Evolutionary conservation across 2,888 invertebrate genomes (phyloP), one percentile per base, ranked within the genome.

Genomic region (Caradrina clavipalpis): DNA sequence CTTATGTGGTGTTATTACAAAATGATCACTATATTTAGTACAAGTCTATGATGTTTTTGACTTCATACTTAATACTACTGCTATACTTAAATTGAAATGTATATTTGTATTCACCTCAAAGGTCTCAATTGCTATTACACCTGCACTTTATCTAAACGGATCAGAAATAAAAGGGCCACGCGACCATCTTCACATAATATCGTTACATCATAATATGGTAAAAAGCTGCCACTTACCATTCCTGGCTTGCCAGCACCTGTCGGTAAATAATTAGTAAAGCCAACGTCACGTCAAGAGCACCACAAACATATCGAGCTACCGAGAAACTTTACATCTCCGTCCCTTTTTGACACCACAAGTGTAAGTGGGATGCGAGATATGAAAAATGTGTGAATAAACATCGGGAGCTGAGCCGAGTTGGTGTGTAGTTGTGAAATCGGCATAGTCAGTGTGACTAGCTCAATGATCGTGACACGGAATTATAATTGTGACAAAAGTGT

Each of bases 301-400:
- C 73, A 81, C 91, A 94, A 94, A 94, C 85, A 88, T 81, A 82
- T 83, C 91, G 82, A 65, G 92, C 94, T 93, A 94, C 94, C 83
- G 95, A 92, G 93, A 93, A 92, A 93, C 91, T 91, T 90, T 82
- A 90, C 90, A 83, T 83, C 45, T 21, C 78, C 53, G 39, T 89
- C 91, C 73, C 85, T 80, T 58, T 91, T 87, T 45, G 19, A 80
- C 88, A 21, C 8, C 10, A n/a, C 19, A 35, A 15, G 59, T 69
- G 76, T 51, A 81, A 84, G 81, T 82, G 74, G 59, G 86, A 83
- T 19, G 79, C 54, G 42, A 62, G 62, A 75, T 58, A 57, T 67
- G 78, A 87, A 82, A 88, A 87, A 92, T 90, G 93, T 91, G 90
- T 89, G 88, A 92, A 90, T 84, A 91, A 90, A 92, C 83, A 90